Conservation (phyloP, 2,797 vertebrate genomes). For the Silurus aristotelis region DNA sequence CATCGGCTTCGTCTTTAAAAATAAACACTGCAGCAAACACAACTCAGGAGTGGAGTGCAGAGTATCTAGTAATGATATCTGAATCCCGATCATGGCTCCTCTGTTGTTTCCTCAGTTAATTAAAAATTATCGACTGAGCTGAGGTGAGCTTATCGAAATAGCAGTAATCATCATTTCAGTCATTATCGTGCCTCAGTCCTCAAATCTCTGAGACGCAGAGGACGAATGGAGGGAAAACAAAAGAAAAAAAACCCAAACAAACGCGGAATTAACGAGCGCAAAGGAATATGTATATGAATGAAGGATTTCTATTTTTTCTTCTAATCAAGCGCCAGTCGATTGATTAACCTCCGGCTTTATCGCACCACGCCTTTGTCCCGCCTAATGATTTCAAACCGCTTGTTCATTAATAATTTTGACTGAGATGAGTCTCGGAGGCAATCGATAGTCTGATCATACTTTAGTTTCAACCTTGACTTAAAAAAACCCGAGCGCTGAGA, state of each 20-base stretch:
- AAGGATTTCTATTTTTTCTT: neutral
- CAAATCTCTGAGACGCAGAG: neutral
- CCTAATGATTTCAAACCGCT: slow-evolving; percentile 52
- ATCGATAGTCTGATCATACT: slow-evolving; percentile 62
- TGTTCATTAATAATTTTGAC: slow-evolving; percentile 64
- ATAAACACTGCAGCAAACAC: neutral
- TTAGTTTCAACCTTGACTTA: slow-evolving; percentile 57
- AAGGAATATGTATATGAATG: neutral
- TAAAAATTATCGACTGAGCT: neutral
- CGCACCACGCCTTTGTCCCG: slow-evolving; percentile 33
- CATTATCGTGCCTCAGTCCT: neutral
- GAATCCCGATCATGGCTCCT: neutral
- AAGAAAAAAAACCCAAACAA: neutral
- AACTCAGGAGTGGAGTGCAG: neutral
- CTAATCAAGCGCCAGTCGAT: slow-evolving; percentile 41
- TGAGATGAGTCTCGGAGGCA: slow-evolving; percentile 65
- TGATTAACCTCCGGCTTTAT: slow-evolving; percentile 49
- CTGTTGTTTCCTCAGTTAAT: neutral
- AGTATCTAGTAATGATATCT: neutral
- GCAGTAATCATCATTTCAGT: neutral
- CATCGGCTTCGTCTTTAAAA: slow-evolving; percentile 1
- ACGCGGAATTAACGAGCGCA: neutral
- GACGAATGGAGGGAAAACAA: neutral
- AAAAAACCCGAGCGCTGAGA: slow-evolving; percentile 30
- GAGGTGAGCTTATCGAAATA: neutral